phyloP scores from a whole-genome alignment of 2,113 vertebrate genomes.

The Dromaius novaehollandiae region DNA sequence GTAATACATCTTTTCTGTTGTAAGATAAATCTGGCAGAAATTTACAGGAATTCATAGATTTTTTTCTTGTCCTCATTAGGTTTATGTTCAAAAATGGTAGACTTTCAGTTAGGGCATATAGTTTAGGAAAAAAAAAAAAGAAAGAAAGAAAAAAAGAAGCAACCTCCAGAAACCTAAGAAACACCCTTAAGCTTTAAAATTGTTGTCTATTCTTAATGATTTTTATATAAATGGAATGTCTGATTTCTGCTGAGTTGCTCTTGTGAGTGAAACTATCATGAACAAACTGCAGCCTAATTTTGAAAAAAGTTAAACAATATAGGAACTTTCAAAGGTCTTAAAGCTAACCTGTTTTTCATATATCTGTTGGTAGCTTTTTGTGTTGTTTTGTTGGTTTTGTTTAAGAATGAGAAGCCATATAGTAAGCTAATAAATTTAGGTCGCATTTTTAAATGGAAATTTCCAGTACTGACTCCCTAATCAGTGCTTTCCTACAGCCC shows the following conservation, averaged over 20 bases:
- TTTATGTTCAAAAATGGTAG: too few species aligned
- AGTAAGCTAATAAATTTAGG: background rate
- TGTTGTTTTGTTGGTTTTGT: background rate
- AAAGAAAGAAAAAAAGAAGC: too few species aligned
- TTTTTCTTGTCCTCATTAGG: too few species aligned
- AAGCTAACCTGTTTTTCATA: fast-evolving
- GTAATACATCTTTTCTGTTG: background rate
- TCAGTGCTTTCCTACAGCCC: background rate
- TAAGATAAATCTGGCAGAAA: too few species aligned
- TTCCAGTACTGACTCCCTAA: background rate
- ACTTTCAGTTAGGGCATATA: too few species aligned
- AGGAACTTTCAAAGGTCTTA: background rate
- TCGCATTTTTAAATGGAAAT: background rate
- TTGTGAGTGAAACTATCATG: background rate
- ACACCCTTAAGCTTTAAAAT: too few species aligned
- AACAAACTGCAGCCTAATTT: background rate
- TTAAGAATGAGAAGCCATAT: background rate
- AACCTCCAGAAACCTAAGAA: too few species aligned
- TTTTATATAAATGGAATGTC: too few species aligned
- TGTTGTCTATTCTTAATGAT: too few species aligned
- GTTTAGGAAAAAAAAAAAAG: too few species aligned
- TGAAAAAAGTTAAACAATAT: background rate
- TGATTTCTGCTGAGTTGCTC: background rate
- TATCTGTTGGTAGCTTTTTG: background rate
- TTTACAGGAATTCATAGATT: background rate